Evolutionary conservation across 2,888 invertebrate genomes (phyloP), one percentile per base, ranked within the genome.

Genomic region (Epirrhoe alternata): DNA sequence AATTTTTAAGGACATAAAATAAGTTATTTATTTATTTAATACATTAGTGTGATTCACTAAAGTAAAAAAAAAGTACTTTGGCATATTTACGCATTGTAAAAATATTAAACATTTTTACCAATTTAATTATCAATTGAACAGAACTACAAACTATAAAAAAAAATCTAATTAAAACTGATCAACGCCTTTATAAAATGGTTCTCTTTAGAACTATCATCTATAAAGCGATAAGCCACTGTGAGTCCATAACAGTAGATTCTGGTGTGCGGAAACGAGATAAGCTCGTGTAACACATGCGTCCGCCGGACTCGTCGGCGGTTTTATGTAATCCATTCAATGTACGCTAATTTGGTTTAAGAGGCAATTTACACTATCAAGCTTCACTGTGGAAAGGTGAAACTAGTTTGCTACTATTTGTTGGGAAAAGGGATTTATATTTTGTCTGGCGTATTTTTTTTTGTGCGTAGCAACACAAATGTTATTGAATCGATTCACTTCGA

Each of bases 221-320:
- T 60, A 30, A 47, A 53, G 63, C 66, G 66, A 69, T 70, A 70
- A 70, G 66, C 67, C 47, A 56, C 42, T 64, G 57, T 16, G 35
- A 52, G 61, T 64, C 66, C 52, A 68, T 66, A 68, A 55, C 61
- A 55, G 64, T 66, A 59, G 62, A 68, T 69, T 67, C 68, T 59
- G 69, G 68, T 68, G 68, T 68, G 58, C 74, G 77, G 75, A 75
- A 75, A 74, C 70, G 57, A 71, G 80, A 81, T 82, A 79, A 80
- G 74, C 76, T 59, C 57, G 51, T 70, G 69, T 64, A 58, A 74
- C 70, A 72, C 57, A 72, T 68, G 74, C 68, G 72, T 63, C 56
- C 51, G 51, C 38, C 35, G 33, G 49, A 57, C 68, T 64, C 67
- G 60, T 56, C 62, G 50, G 58, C 55, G 66, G 63, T 64, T 68